Conservation (phyloP, 2,797 vertebrate species). For the Hozukius guyotensis region DNA sequence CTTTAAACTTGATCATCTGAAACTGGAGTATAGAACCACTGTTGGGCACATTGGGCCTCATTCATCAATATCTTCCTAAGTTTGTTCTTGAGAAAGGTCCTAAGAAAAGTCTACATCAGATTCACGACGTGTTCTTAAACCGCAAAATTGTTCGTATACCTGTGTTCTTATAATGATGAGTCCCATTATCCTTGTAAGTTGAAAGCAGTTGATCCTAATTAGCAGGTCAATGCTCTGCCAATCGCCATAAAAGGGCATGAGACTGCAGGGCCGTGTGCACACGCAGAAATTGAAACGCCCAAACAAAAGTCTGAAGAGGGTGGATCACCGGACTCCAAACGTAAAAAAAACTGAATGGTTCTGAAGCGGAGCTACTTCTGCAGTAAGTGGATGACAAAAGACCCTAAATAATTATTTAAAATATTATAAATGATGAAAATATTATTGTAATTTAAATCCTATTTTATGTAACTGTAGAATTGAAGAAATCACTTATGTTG, state of each 20-base stretch:
- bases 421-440: not conserved
- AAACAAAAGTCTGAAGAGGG: fast-evolving
- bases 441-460: not conserved
- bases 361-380: not conserved
- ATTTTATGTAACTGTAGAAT: not conserved
- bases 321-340: fast-evolving
- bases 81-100: not conserved
- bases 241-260: not conserved
- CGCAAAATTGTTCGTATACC: no score
- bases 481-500: not conserved
- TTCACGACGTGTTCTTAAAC: no score
- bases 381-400: not conserved
- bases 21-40: not conserved
- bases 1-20: not conserved
- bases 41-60: not conserved
- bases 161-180: no score
- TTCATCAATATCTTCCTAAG: not conserved
- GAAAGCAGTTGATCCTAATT: no score
- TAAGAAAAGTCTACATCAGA: not conserved
- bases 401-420: not conserved
- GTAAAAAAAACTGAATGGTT: not conserved
- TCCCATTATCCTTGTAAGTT: no score
- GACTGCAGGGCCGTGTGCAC: not conserved
- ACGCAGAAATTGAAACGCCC: not conserved
- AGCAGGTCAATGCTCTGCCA: no score